Conservation (phyloP, 2,888 invertebrate genomes). For the Hemistola chrysoprasaria region DNA sequence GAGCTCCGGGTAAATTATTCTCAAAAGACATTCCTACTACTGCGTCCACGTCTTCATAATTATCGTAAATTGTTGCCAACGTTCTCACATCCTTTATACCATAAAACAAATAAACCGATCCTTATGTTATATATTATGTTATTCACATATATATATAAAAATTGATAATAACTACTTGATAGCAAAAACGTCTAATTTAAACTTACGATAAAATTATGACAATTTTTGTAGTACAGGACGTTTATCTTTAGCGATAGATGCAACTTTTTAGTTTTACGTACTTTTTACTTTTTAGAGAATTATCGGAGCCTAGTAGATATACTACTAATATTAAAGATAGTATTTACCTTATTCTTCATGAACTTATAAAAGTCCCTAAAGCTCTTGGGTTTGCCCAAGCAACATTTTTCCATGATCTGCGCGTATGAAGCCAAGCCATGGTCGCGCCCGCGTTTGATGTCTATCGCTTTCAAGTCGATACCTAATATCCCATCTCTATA, state of each 20-base stretch:
- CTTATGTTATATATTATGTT: no score
- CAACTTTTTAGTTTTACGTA: no score
- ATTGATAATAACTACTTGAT: no score
- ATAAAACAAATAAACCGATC: neutral
- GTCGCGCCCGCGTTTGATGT: constrained; percentile 34
- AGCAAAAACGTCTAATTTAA: no score
- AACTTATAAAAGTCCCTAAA: constrained; percentile 26
- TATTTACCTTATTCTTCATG: constrained; percentile 27
- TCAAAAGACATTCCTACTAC: constrained; percentile 90
- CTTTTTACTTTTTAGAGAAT: no score
- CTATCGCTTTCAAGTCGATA: constrained; percentile 29
- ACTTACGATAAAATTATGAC: no score
- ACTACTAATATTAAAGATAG: neutral
- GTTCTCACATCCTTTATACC: constrained; percentile 24
- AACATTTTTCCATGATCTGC: constrained; percentile 14
- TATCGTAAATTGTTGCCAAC: constrained; percentile 73
- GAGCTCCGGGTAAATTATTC: constrained; percentile 84
- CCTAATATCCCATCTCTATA: constrained; percentile 21
- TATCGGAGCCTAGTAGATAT: no score
- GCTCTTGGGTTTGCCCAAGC: constrained; percentile 17
- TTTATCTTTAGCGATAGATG: no score
- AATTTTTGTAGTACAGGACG: no score
- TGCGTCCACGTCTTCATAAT: constrained; percentile 89
- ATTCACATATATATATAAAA: no score
- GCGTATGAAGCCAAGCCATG: constrained; percentile 29